Percentiles rank a stretch among this genome's conserved stretches.
These are phyloP conservation scores for Chrysemys picta DNA, from an alignment of 2,113 vertebrate species.

Conservation along the genomic window DNA sequence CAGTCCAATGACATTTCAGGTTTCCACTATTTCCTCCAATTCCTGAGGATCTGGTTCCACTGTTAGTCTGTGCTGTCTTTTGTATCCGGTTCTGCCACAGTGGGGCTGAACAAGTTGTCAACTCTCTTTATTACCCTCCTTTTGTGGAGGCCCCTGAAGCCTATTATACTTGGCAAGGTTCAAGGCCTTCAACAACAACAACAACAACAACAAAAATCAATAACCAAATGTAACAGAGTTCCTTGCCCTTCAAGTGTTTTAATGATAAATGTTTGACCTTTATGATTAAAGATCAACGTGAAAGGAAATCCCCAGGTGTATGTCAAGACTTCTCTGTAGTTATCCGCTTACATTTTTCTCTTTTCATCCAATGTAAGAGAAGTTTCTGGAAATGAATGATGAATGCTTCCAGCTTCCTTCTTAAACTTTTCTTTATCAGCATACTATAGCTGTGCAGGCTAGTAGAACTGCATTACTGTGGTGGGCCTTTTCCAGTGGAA, in stretches of 20 bases:
- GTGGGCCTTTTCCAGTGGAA: neutral
- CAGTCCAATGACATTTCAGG: neutral
- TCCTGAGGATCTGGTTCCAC: neutral
- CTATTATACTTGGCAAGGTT: neutral
- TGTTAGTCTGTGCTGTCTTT: neutral
- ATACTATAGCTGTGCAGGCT: neutral
- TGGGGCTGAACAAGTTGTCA: neutral
- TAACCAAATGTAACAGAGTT: constrained; percentile 37
- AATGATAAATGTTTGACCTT: constrained; percentile 57
- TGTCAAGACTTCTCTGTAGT: neutral
- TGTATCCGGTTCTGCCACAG: neutral
- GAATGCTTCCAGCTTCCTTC: neutral
- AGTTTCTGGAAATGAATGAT: neutral
- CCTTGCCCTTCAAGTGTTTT: constrained; percentile 39
- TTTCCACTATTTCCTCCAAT: neutral
- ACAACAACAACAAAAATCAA: constrained; percentile 7
- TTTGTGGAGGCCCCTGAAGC: neutral
- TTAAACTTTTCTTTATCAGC: neutral
- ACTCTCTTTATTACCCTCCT: constrained; percentile 1
- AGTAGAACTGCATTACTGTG: neutral
- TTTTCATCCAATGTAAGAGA: neutral
- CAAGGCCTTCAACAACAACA: constrained; percentile 24
- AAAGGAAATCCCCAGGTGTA: constrained; percentile 28
- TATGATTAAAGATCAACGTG: constrained; percentile 42
- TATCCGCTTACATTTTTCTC: neutral